Evolutionary conservation across 1,140 invertebrate species (phyloP).

Genomic region (Leptopilina clavipes): DNA sequence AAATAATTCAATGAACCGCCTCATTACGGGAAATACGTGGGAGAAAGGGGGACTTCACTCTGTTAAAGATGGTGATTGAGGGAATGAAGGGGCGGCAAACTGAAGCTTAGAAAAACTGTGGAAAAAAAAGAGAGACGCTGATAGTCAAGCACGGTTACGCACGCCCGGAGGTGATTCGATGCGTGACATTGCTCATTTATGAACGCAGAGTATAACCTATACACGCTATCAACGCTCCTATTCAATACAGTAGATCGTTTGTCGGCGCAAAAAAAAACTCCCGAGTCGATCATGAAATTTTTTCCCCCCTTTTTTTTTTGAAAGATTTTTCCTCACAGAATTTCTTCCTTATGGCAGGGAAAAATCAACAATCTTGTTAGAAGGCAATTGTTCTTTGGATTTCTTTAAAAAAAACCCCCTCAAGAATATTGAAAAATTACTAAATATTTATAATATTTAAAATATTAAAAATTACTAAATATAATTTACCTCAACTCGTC

Average conservation of each 20-base stretch:
- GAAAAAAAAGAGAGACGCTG: slow-evolving; percentile 48
- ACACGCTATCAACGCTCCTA: slow-evolving; percentile 21
- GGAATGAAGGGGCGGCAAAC: slow-evolving; percentile 47
- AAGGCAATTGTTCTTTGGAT: background rate
- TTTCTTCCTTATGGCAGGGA: background rate
- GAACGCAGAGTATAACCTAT: slow-evolving; percentile 35
- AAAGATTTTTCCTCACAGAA: background rate
- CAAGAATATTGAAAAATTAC: background rate
- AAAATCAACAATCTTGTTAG: slow-evolving; percentile 27
- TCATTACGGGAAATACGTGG: slow-evolving; percentile 46
- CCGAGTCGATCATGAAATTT: background rate
- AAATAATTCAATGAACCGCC: slow-evolving; percentile 52
- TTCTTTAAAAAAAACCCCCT: background rate
- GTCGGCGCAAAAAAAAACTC: slow-evolving; percentile 10
- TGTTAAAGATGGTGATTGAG: background rate
- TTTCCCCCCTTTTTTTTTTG: slow-evolving; percentile 1
- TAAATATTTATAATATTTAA: too few relatives aligned
- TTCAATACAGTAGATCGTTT: slow-evolving; percentile 32
- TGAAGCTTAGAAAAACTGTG: slow-evolving; percentile 41
- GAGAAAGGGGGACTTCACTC: slow-evolving; percentile 43
- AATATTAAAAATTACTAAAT: too few relatives aligned
- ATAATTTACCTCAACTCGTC: background rate
- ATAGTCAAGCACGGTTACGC: slow-evolving; percentile 56
- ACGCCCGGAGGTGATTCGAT: slow-evolving; percentile 65
- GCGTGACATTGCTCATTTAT: slow-evolving; percentile 69